phyloP scores from a whole-genome alignment of 2,888 invertebrate species.

The Aspidapion aeneum region DNA sequence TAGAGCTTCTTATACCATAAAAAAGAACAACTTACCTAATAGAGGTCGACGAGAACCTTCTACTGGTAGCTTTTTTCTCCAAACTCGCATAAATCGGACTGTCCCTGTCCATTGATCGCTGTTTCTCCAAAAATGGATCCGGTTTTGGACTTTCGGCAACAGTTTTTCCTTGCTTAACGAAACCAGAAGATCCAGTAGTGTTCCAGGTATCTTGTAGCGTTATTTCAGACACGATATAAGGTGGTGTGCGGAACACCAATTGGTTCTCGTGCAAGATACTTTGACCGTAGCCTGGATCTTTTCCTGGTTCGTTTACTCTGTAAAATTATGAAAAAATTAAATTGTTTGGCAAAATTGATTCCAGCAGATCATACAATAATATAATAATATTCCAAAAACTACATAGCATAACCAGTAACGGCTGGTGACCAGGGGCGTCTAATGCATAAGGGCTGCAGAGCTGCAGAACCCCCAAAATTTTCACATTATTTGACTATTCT shows the following conservation, averaged over 20 bases:
- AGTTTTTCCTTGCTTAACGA: conserved; percentile 17
- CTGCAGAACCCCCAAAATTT: too few species aligned
- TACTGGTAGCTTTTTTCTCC: conserved; percentile 43
- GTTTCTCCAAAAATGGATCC: conserved; percentile 30
- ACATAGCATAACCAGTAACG: too few species aligned
- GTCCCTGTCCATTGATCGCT: conserved; percentile 33
- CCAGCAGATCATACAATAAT: not conserved
- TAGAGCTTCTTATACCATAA: too few species aligned
- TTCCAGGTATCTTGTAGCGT: conserved; percentile 62
- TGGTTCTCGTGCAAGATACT: conserved; percentile 85
- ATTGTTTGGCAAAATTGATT: conserved; percentile 1
- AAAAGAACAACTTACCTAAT: conserved; percentile 53
- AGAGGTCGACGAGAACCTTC: conserved; percentile 63
- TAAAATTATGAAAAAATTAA: conserved; percentile 26
- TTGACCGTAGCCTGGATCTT: conserved; percentile 91
- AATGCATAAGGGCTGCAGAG: too few species aligned
- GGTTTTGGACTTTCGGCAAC: conserved; percentile 34
- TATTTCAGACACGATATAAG: conserved; percentile 76
- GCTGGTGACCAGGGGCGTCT: too few species aligned
- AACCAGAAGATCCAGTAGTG: conserved; percentile 4
- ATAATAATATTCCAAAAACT: not conserved
- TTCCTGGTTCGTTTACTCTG: conserved; percentile 69
- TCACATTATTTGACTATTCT: too few species aligned
- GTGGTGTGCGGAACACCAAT: conserved; percentile 87
- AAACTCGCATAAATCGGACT: conserved; percentile 44